These are phyloP conservation scores for Fabriciana adippe DNA, from an alignment of 2,888 invertebrate species.

Conservation along the genomic window DNA sequence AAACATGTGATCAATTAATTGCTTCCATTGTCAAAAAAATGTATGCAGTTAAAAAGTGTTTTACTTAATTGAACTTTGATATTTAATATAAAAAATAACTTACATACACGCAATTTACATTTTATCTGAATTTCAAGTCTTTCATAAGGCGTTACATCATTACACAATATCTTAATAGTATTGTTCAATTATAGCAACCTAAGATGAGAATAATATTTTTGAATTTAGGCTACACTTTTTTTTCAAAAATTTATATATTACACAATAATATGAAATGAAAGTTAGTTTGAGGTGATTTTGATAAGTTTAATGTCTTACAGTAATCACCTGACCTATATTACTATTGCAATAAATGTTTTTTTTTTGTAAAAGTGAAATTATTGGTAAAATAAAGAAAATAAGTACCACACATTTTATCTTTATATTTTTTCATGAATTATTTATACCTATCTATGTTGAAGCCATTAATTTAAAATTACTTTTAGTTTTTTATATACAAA, in stretches of 20 bases:
- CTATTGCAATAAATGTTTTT: too few species aligned
- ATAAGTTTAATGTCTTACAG: conserved; percentile 4
- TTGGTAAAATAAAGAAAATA: too few species aligned
- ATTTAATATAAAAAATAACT: conserved; percentile 5
- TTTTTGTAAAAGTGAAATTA: too few species aligned
- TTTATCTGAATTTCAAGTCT: background rate
- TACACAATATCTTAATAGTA: conserved; percentile 40
- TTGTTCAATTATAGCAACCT: background rate
- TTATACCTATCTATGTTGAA: too few species aligned
- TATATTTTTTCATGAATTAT: too few species aligned
- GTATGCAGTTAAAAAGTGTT: background rate
- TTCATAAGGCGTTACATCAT: conserved; percentile 26
- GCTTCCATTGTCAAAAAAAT: conserved; percentile 20
- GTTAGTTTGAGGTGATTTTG: conserved; percentile 9
- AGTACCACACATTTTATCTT: too few species aligned
- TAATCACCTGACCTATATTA: conserved; percentile 7
- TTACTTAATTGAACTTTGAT: conserved; percentile 5
- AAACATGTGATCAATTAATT: conserved; percentile 63
- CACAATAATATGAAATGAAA: background rate
- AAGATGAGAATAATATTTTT: too few species aligned
- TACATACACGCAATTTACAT: background rate
- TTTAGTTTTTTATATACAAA: too few species aligned
- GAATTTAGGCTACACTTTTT: background rate
- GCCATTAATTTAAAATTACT: too few species aligned
- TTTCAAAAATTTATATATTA: background rate